These are phyloP conservation scores for Macrotus californicus DNA, from an alignment of 2,113 vertebrate genomes.

Conservation along the genomic window DNA sequence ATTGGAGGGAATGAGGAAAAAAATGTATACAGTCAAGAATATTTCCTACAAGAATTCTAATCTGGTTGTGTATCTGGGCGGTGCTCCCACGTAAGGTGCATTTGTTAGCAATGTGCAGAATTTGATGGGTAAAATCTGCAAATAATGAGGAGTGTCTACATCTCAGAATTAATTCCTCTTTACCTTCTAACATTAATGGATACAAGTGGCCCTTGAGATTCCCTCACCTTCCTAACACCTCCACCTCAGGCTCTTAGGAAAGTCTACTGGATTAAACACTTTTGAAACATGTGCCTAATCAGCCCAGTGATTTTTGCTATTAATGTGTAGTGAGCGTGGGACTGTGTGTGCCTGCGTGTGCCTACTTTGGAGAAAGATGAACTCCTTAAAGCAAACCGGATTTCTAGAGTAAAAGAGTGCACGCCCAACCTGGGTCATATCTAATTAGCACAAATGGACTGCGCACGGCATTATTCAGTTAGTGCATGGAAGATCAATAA, in stretches of 20 bases:
- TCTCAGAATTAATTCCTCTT: neutral
- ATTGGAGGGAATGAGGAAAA: neutral
- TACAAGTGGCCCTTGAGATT: neutral
- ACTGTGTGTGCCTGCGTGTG: slow-evolving; percentile 75
- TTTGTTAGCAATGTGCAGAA: neutral
- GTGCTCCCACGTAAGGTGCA: neutral
- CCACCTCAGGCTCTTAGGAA: slow-evolving; percentile 1
- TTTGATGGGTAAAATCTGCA: neutral
- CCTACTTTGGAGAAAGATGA: slow-evolving; percentile 80
- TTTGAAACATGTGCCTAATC: slow-evolving; percentile 57
- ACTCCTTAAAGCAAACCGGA: slow-evolving; percentile 87
- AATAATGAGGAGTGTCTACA: neutral
- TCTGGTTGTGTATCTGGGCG: neutral
- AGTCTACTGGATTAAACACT: slow-evolving; percentile 46
- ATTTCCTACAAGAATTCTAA: neutral
- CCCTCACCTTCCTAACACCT: neutral
- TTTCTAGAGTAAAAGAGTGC: slow-evolving; percentile 92
- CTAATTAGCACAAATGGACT: slow-evolving; percentile 98
- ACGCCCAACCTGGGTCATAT: slow-evolving; percentile 94
- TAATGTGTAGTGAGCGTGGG: slow-evolving; percentile 75
- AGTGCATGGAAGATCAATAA: slow-evolving; percentile 97
- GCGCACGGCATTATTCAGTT: slow-evolving; percentile 90
- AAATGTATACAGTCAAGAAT: neutral
- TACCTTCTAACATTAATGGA: neutral
- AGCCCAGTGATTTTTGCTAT: slow-evolving; percentile 73